A percentile compares a stretch with the other conserved stretches of the same genome.
Conservation (phyloP, 2,888 invertebrate species). For the Torymus tubicola region DNA sequence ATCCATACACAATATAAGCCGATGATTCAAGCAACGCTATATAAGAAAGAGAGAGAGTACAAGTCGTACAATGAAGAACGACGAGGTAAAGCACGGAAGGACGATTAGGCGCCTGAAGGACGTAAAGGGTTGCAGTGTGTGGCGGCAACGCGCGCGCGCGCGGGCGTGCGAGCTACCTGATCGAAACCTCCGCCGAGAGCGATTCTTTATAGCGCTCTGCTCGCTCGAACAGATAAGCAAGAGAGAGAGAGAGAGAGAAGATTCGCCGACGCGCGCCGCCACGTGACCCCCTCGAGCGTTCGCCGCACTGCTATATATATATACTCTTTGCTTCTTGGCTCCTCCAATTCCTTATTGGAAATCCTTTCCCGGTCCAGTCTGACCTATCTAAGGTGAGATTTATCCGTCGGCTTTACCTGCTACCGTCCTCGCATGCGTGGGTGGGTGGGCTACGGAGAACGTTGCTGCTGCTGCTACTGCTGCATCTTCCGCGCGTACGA, state of each 20-base stretch:
- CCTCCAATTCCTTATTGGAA: constrained; percentile 66
- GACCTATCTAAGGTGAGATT: constrained; percentile 73
- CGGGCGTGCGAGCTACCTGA: constrained; percentile 43
- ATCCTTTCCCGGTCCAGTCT: constrained; percentile 67
- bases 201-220: constrained; percentile 10
- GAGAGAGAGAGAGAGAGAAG: constrained; percentile 52
- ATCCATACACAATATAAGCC: no score
- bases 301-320: constrained; percentile 41
- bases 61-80: neutral
- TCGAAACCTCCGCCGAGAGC: constrained; percentile 39
- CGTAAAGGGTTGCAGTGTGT: constrained; percentile 37
- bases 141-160: constrained; percentile 5
- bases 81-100: neutral
- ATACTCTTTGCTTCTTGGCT: no score
- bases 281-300: constrained; percentile 66
- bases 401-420: constrained; percentile 69
- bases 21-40: no score
- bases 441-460: neutral
- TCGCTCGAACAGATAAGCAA: constrained; percentile 46
- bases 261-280: constrained; percentile 50
- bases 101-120: constrained; percentile 48
- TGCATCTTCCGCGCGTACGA: neutral
- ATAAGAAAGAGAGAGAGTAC: neutral
- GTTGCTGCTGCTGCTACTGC: no score
- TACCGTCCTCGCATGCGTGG: neutral